A percentile compares a stretch with the other conserved stretches of the same genome.
phyloP scores from a whole-genome alignment of 2,113 vertebrate species.

The Tauraco erythrolophus region DNA sequence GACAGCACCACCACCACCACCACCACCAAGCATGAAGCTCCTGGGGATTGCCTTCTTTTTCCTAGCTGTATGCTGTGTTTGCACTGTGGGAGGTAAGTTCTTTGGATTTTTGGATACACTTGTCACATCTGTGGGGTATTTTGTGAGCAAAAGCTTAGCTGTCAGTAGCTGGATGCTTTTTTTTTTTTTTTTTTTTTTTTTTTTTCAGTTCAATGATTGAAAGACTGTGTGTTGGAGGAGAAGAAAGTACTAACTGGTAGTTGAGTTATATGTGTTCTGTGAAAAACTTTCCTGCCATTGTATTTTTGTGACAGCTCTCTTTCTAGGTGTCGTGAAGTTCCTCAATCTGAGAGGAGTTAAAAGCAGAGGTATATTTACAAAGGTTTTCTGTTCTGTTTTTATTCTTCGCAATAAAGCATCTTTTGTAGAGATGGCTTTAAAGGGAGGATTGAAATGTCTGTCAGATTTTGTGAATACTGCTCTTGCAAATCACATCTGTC shows the following conservation, averaged over 20 bases:
- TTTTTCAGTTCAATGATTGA: neutral
- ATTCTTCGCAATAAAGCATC: neutral
- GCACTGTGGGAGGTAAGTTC: slow-evolving; percentile 60
- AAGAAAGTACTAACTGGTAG: neutral
- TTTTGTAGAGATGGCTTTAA: neutral
- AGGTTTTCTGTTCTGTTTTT: neutral
- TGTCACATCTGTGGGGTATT: neutral
- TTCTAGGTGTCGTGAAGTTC: neutral
- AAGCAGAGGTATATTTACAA: slow-evolving; percentile 9
- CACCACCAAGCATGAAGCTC: slow-evolving; percentile 64
- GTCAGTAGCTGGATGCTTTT: neutral
- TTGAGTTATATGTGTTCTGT: neutral
- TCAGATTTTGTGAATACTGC: neutral
- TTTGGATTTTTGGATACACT: neutral
- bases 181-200: neutral
- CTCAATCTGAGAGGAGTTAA: neutral
- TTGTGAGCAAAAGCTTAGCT: neutral
- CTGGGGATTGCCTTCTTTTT: slow-evolving; percentile 31
- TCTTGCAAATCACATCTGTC: neutral
- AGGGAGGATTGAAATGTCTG: neutral
- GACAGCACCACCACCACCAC: neutral
- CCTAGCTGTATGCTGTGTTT: slow-evolving; percentile 38
- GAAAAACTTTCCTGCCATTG: neutral
- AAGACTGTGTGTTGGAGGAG: neutral
- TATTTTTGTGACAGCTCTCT: slow-evolving; percentile 34